Conservation (phyloP, 1,140 invertebrate species). For the Ceratitis capitata region DNA sequence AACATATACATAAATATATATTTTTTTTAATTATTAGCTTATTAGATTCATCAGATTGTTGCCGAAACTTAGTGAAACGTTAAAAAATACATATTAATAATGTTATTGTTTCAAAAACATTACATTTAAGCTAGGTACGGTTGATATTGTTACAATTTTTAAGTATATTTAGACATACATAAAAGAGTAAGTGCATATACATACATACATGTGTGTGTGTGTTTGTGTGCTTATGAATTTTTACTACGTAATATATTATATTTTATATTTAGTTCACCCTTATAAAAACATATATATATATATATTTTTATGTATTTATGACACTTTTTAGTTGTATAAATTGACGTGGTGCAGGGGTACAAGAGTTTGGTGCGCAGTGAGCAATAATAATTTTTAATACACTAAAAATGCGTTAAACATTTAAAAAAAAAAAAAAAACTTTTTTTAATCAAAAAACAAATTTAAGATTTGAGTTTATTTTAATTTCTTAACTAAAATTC, state of each 20-base stretch:
- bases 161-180: background rate
- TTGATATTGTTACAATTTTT: background rate
- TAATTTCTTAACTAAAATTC: no score
- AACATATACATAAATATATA: no score
- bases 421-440: no score
- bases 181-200: background rate
- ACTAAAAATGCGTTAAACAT: no score
- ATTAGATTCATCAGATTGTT: conserved; percentile 25
- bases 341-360: background rate
- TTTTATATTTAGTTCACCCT: background rate
- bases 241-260: background rate
- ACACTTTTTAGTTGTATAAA: background rate
- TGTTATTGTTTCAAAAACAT: conserved; percentile 13
- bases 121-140: background rate
- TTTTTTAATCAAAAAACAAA: no score
- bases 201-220: background rate
- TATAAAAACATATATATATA: no score
- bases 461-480: no score
- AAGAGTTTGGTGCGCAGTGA: background rate
- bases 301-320: background rate
- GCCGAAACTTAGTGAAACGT: background rate
- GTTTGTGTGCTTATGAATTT: background rate
- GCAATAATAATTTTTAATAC: no score
- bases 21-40: background rate
- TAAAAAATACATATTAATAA: background rate